Conservation (phyloP, 2,797 vertebrate species). For the Brachymystax lenok region DNA sequence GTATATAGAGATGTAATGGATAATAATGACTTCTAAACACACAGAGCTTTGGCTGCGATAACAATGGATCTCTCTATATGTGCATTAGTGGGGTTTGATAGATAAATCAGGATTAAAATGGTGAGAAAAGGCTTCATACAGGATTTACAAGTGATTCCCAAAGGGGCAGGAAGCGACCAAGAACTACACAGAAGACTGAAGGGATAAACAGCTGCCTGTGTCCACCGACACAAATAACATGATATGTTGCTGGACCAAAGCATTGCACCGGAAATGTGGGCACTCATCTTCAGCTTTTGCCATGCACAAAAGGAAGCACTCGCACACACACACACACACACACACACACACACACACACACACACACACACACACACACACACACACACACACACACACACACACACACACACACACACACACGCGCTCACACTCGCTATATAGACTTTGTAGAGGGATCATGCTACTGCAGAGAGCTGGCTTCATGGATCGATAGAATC, state of each 20-base stretch:
- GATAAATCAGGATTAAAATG: slow-evolving; percentile 8
- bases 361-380: no score
- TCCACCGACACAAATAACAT: not conserved
- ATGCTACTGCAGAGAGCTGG: not conserved
- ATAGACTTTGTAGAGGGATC: not conserved
- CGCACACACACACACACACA: no score
- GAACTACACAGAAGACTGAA: not conserved
- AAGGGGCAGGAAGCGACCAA: not conserved
- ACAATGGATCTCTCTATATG: not conserved
- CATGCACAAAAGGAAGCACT: not conserved
- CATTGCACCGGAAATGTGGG: not conserved
- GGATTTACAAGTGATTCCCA: not conserved
- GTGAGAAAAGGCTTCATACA: not conserved
- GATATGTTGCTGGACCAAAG: not conserved
- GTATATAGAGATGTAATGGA: not conserved
- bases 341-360: no score
- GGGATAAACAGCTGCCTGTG: not conserved
- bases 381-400: not conserved
- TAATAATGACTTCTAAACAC: not conserved
- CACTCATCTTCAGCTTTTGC: not conserved
- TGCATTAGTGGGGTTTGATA: slow-evolving; percentile 1
- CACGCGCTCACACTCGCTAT: not conserved
- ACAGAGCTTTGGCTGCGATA: not conserved
- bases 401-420: not conserved
- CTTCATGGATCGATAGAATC: slow-evolving; percentile 2